Percentiles rank a stretch among this genome's conserved stretches.
phyloP scores from a whole-genome alignment of 2,888 invertebrate species.

The Sarcophaga carnaria region DNA sequence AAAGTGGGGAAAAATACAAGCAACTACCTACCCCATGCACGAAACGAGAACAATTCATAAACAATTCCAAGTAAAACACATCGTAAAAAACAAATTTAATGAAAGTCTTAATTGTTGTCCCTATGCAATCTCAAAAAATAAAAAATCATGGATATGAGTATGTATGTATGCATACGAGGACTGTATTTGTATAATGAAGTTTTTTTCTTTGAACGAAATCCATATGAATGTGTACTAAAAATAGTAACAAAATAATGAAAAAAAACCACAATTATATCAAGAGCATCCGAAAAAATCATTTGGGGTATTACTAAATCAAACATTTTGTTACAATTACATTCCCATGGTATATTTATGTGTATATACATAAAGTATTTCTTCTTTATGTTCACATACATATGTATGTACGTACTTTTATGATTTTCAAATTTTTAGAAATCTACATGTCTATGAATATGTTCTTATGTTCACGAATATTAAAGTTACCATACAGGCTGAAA shows the following conservation, averaged over 20 bases:
- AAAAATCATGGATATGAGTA: neutral
- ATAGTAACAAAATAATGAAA: slow-evolving; percentile 8
- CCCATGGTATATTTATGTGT: neutral
- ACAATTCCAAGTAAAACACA: neutral
- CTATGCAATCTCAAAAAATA: neutral
- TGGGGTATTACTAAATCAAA: slow-evolving; percentile 14
- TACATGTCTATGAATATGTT: neutral
- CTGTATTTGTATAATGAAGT: neutral
- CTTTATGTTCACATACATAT: neutral
- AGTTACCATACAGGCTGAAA: too few species aligned
- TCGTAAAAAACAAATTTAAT: slow-evolving; percentile 2
- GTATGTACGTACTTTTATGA: neutral
- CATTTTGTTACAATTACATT: neutral
- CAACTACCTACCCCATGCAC: neutral
- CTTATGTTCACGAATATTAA: neutral
- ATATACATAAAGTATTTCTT: neutral
- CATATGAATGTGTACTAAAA: slow-evolving; percentile 26
- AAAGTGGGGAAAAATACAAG: neutral
- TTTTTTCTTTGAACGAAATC: neutral
- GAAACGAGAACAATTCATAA: neutral
- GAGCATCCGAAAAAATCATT: slow-evolving; percentile 40
- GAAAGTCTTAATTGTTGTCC: neutral
- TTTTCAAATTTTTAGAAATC: neutral
- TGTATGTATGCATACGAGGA: neutral
- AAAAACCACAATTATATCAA: slow-evolving; percentile 38